These are phyloP conservation scores for Hyposmocoma kahamanoa DNA, from an alignment of 1,140 invertebrate species.

Conservation along the genomic window DNA sequence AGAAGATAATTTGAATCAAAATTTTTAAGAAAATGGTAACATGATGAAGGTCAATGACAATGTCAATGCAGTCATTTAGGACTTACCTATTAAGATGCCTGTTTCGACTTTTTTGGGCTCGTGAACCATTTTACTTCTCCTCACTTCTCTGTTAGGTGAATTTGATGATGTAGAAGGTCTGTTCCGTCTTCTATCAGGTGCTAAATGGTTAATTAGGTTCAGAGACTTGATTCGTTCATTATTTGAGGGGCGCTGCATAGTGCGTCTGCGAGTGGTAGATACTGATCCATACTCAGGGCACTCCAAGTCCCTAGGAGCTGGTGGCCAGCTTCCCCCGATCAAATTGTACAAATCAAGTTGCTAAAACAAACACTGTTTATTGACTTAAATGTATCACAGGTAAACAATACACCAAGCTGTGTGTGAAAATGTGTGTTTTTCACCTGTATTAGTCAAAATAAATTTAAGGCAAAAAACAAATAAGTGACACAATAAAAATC, in stretches of 20 bases:
- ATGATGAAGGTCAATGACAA: background rate
- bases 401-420: no score
- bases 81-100: conserved; percentile 57
- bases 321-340: conserved; percentile 64
- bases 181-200: conserved; percentile 40
- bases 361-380: no score
- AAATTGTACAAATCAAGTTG: conserved; percentile 55
- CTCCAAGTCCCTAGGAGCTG: conserved; percentile 51
- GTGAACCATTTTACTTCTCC: conserved; percentile 54
- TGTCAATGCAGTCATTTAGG: no score
- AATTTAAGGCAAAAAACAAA: no score
- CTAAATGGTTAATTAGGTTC: conserved; percentile 53
- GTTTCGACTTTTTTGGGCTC: conserved; percentile 61
- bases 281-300: conserved; percentile 52
- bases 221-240: conserved; percentile 56
- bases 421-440: no score
- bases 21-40: no score
- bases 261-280: conserved; percentile 31
- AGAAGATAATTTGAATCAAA: no score
- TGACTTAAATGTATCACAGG: no score
- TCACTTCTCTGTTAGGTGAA: conserved; percentile 18
- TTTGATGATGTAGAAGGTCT: conserved; percentile 22
- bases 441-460: no score
- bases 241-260: conserved; percentile 47
- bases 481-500: no score